phyloP scores from a whole-genome alignment of 2,797 vertebrate genomes.

The Pteropus rufus region DNA sequence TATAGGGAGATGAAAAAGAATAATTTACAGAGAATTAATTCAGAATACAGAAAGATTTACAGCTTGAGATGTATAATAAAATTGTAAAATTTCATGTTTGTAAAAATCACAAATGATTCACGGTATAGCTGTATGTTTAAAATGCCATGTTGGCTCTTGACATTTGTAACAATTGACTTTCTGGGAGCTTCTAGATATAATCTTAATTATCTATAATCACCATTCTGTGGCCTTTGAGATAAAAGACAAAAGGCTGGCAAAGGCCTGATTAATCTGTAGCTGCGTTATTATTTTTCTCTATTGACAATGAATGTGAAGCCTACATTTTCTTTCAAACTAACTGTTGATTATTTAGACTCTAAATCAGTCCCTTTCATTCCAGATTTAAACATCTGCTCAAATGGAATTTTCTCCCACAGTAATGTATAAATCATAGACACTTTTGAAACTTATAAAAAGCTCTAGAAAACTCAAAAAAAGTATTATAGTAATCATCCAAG shows the following conservation, averaged over 20 bases:
- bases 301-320: background rate
- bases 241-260: background rate
- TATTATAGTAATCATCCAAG: background rate
- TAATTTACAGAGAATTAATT: background rate
- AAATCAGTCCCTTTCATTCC: background rate
- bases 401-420: background rate
- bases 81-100: background rate
- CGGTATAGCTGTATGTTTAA: background rate
- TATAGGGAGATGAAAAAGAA: background rate
- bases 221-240: background rate
- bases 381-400: background rate
- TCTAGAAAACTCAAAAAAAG: background rate
- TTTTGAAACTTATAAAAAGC: background rate
- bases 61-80: background rate
- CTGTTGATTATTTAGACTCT: background rate
- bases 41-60: background rate
- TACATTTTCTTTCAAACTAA: background rate
- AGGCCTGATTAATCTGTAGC: background rate
- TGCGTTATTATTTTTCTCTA: background rate
- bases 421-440: background rate
- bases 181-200: background rate
- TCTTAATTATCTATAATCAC: background rate
- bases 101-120: background rate
- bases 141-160: background rate
- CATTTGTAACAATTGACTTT: background rate